phyloP scores from a whole-genome alignment of 2,113 vertebrate species.

The Cichladusa arquata region DNA sequence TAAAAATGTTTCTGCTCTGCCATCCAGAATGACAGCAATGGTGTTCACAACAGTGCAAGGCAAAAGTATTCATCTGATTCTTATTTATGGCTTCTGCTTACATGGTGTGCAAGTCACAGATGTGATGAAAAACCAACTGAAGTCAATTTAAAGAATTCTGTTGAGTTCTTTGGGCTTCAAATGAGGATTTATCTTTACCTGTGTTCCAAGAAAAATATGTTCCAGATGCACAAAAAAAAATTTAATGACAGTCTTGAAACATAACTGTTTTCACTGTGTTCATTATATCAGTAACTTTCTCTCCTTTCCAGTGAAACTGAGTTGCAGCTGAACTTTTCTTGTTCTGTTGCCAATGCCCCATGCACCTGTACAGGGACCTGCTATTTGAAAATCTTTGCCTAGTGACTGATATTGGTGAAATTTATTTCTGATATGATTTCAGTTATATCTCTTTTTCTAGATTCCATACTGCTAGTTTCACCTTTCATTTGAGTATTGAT shows the following conservation, averaged over 20 bases:
- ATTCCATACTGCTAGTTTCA: neutral
- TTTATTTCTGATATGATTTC: neutral
- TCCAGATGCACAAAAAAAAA: constrained; percentile 28
- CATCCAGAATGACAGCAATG: neutral
- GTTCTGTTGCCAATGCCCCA: neutral
- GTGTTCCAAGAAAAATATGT: constrained; percentile 30
- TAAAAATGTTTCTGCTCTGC: neutral
- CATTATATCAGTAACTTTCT: constrained; percentile 27
- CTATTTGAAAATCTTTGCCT: constrained; percentile 19
- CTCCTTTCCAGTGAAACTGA: constrained; percentile 21
- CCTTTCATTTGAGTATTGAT: neutral
- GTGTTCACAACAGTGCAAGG: neutral
- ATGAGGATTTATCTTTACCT: constrained; percentile 10
- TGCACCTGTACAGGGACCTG: constrained; percentile 51
- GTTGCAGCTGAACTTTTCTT: constrained; percentile 13
- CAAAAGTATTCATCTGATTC: neutral
- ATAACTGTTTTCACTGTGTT: constrained; percentile 35
- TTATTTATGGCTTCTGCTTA: neutral
- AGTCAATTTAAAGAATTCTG: constrained; percentile 16
- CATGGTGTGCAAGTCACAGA: neutral
- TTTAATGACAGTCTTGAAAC: constrained; percentile 37
- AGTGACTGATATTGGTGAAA: neutral
- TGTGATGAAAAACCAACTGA: neutral
- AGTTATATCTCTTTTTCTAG: neutral
- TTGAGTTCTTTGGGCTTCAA: neutral